These are phyloP conservation scores for Griposia aprilina DNA, from an alignment of 2,888 invertebrate genomes.

Conservation along the genomic window DNA sequence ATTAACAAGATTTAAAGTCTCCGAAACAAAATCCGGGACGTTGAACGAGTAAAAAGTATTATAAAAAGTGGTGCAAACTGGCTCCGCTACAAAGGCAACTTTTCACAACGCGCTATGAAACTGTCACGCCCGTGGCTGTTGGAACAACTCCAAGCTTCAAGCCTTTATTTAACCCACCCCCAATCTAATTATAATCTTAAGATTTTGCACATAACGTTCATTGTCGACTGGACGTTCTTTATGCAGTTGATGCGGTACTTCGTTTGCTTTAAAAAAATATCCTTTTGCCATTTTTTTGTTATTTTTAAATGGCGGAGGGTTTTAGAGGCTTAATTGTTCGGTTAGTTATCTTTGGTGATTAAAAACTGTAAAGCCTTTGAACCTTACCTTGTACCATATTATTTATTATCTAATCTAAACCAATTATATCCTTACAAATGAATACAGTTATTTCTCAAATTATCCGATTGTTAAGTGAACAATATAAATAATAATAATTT, in stretches of 20 bases:
- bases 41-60: slow-evolving; percentile 66
- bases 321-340: slow-evolving; percentile 45
- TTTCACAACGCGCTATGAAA: slow-evolving; percentile 76
- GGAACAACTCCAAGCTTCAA: slow-evolving; percentile 66
- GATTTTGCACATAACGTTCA: slow-evolving; percentile 34
- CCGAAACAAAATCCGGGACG: slow-evolving; percentile 62
- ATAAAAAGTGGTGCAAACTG: slow-evolving; percentile 68
- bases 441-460: not conserved
- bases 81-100: slow-evolving; percentile 74
- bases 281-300: slow-evolving; percentile 63
- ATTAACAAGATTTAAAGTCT: slow-evolving; percentile 69
- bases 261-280: slow-evolving; percentile 50
- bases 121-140: slow-evolving; percentile 74
- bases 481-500: not conserved
- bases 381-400: not conserved
- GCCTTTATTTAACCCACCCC: slow-evolving; percentile 45
- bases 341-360: slow-evolving; percentile 33
- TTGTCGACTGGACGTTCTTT: slow-evolving; percentile 31
- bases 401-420: not conserved
- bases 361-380: slow-evolving; percentile 19
- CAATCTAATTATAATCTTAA: slow-evolving; percentile 57
- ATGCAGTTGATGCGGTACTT: slow-evolving; percentile 53
- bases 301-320: slow-evolving; percentile 44
- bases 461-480: not conserved
- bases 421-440: not conserved